Evolutionary conservation across 1,140 invertebrate species (phyloP).

Genomic region (Platyura marginata): DNA sequence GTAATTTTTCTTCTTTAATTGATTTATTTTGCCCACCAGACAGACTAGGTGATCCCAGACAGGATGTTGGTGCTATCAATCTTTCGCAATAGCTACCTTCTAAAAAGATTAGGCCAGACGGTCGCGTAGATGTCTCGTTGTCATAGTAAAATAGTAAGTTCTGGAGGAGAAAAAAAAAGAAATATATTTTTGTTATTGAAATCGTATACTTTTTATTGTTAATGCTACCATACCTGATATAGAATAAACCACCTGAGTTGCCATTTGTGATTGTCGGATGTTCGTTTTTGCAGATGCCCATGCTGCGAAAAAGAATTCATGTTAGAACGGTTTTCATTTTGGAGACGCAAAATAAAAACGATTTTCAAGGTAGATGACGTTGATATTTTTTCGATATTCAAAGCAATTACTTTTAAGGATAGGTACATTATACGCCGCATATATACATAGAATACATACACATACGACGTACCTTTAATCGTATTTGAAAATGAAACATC

Average conservation of each 20-base stretch:
- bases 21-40: neutral
- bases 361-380: neutral
- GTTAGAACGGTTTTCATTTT: neutral
- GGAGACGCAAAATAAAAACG: neutral
- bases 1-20: slow-evolving; percentile 5
- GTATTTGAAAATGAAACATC: no score
- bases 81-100: slow-evolving; percentile 84
- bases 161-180: slow-evolving; percentile 24
- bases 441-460: no score
- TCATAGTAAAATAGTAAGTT: slow-evolving; percentile 88
- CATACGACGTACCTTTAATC: no score
- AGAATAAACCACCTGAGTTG: slow-evolving; percentile 77
- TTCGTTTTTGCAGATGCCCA: slow-evolving; percentile 72
- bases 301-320: slow-evolving; percentile 18
- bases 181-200: no score
- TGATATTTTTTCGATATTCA: no score
- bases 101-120: slow-evolving; percentile 66
- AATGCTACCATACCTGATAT: slow-evolving; percentile 49
- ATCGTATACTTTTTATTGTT: no score
- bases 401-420: no score
- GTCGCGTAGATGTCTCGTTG: slow-evolving; percentile 50
- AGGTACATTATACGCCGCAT: no score
- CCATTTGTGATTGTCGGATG: slow-evolving; percentile 74
- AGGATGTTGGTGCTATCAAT: slow-evolving; percentile 21
- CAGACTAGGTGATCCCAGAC: slow-evolving; percentile 1